Conservation (phyloP, 1,140 invertebrate genomes). For the Lordiphosa mommai region DNA sequence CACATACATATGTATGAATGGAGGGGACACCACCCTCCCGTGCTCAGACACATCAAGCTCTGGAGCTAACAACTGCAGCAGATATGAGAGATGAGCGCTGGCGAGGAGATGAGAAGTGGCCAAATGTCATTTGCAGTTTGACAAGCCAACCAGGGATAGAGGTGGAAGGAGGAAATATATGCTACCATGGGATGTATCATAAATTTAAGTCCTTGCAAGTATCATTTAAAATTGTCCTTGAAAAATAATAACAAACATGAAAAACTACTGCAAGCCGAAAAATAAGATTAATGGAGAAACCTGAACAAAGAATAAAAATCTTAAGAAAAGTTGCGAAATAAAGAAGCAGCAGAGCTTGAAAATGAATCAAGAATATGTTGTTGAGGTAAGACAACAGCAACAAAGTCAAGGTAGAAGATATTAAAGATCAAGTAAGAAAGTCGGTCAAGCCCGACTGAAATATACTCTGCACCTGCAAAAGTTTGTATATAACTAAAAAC, state of each 20-base stretch:
- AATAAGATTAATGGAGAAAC: too few relatives aligned
- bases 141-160: constrained; percentile 32
- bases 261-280: too few relatives aligned
- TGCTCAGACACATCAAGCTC: constrained; percentile 18
- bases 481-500: too few relatives aligned
- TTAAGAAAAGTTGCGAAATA: too few relatives aligned
- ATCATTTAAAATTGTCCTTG: constrained; percentile 3
- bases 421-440: too few relatives aligned
- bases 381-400: too few relatives aligned
- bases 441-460: too few relatives aligned
- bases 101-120: constrained; percentile 58
- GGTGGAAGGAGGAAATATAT: not conserved
- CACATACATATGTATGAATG: not conserved
- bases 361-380: too few relatives aligned
- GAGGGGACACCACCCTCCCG: not conserved
- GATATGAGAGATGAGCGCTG: constrained; percentile 16
- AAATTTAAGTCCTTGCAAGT: constrained; percentile 21
- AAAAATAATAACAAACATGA: constrained; percentile 3
- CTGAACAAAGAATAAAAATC: too few relatives aligned
- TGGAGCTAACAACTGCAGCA: constrained; percentile 28
- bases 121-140: constrained; percentile 74
- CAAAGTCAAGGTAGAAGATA: too few relatives aligned
- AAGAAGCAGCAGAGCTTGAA: too few relatives aligned
- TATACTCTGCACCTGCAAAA: too few relatives aligned
- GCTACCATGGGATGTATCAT: constrained; percentile 32